Conservation (phyloP, 2,888 invertebrate genomes). For the Mesoligia furuncula region DNA sequence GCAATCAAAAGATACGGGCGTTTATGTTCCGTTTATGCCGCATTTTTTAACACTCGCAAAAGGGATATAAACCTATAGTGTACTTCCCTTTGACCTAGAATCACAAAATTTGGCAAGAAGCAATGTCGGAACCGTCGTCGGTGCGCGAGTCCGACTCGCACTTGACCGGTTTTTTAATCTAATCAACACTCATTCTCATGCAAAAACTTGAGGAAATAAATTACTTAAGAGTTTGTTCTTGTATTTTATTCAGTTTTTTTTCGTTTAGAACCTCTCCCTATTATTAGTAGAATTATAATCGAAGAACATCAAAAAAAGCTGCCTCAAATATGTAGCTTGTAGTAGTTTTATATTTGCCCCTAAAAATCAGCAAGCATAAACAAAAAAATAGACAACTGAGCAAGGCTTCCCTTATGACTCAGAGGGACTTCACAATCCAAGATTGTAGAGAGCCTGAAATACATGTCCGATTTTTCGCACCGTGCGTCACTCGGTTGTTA, state of each 20-base stretch:
- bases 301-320: background rate
- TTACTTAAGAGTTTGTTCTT: background rate
- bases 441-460: background rate
- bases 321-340: background rate
- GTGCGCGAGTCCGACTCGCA: too few species aligned
- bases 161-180: background rate
- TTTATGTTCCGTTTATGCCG: too few species aligned
- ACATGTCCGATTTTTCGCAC: background rate
- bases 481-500: background rate
- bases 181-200: conserved; percentile 26
- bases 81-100: too few species aligned
- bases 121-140: too few species aligned
- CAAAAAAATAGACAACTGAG: too few species aligned
- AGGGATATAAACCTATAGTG: too few species aligned
- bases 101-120: too few species aligned
- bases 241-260: background rate
- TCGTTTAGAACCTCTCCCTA: background rate
- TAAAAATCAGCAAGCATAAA: background rate
- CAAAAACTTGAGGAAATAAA: conserved; percentile 19
- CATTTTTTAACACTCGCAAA: too few species aligned
- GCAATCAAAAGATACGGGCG: too few species aligned
- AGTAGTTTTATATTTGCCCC: background rate
- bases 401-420: background rate
- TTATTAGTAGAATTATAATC: background rate
- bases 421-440: background rate